Conservation (phyloP, 2,797 vertebrate genomes). For the Lacerta viridis region DNA sequence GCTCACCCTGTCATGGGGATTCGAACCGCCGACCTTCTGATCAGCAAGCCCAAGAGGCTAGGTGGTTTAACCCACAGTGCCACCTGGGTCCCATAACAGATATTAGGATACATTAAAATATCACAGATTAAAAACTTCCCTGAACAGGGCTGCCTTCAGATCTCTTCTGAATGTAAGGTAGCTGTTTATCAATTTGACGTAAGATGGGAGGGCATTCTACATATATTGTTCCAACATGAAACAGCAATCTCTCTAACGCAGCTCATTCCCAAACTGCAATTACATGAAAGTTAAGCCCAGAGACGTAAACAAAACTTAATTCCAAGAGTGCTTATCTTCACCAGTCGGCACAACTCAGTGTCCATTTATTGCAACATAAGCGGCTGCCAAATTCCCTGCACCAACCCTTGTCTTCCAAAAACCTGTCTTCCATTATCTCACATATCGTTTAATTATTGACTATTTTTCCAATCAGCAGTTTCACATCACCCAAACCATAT, state of each 20-base stretch:
- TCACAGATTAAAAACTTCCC: no score
- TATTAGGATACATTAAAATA: no score
- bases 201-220: no score
- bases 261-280: background rate
- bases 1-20: no score
- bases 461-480: slow-evolving; percentile 4
- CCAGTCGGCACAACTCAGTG: background rate
- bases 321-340: background rate
- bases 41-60: no score
- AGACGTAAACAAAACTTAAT: slow-evolving; percentile 10
- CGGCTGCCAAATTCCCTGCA: background rate
- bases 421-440: background rate
- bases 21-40: no score
- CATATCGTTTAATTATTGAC: background rate
- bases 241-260: background rate
- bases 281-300: background rate
- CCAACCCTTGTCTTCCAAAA: background rate
- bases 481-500: background rate
- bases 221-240: slow-evolving; percentile 6
- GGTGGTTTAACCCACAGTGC: no score
- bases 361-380: background rate
- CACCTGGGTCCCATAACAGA: no score
- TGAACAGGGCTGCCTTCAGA: no score
- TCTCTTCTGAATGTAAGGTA: no score
- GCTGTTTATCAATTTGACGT: no score